phyloP scores from a whole-genome alignment of 2,888 invertebrate genomes.

The Cephus sareptanus region DNA sequence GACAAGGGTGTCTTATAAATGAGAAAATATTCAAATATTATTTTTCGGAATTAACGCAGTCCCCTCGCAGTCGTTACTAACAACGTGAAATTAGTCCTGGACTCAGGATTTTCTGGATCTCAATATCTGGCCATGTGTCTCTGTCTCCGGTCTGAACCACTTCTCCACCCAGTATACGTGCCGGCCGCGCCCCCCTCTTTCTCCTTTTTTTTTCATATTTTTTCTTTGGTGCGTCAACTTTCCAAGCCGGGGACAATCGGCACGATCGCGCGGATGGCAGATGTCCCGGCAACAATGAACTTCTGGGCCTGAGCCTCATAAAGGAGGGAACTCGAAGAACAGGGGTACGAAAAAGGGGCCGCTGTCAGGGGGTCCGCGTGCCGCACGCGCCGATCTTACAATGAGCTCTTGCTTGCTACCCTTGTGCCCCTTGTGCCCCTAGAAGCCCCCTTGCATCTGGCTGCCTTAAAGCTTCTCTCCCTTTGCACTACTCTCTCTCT shows the following conservation, averaged over 20 bases:
- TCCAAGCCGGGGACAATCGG: constrained; percentile 63
- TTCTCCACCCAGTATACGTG: neutral
- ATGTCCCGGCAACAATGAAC: constrained; percentile 64
- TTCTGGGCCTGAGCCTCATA: constrained; percentile 31
- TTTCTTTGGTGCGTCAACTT: neutral
- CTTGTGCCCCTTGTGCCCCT: constrained; percentile 47
- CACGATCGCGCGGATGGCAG: constrained; percentile 58
- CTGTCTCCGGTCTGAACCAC: neutral
- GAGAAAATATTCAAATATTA: neutral
- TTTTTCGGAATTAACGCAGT: neutral
- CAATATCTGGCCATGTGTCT: neutral
- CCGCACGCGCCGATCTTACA: constrained; percentile 66
- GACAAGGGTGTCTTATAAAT: neutral
- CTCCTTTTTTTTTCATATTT: neutral
- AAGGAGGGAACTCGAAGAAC: constrained; percentile 56
- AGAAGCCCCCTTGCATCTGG: constrained; percentile 52
- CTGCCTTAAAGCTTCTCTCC: constrained; percentile 47
- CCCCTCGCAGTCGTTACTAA: neutral
- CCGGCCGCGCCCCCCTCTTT: neutral
- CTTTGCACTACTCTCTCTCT: constrained; percentile 29
- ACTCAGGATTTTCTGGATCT: neutral
- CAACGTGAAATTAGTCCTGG: neutral
- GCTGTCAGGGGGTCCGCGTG: constrained; percentile 55
- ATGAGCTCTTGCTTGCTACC: constrained; percentile 57
- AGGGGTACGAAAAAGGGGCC: constrained; percentile 28